Conservation (phyloP, 2,113 vertebrate genomes). For the Amphilophus citrinellus region DNA sequence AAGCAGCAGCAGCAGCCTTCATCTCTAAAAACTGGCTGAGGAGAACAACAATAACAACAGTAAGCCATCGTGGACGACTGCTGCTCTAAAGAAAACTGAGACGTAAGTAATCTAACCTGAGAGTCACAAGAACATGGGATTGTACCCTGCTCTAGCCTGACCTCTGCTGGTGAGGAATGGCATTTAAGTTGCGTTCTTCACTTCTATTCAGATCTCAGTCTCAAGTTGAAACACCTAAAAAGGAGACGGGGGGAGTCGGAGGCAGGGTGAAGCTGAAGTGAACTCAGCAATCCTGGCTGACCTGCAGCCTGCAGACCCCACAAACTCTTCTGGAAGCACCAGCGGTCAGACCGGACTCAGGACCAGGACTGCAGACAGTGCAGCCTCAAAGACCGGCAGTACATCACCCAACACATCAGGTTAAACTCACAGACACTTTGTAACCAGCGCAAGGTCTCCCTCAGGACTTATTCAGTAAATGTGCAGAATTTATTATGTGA, state of each 20-base stretch:
- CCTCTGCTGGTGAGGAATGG: slow-evolving; percentile 29
- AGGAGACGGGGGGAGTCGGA: slow-evolving; percentile 12
- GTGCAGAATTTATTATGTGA: not conserved
- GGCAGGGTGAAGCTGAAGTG: slow-evolving; percentile 59
- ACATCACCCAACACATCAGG: slow-evolving; percentile 60
- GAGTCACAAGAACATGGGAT: not conserved
- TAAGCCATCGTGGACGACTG: slow-evolving; percentile 14
- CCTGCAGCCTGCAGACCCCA: slow-evolving; percentile 11
- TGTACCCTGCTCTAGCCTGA: not conserved
- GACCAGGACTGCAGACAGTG: slow-evolving; percentile 50
- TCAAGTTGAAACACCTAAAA: slow-evolving; percentile 47
- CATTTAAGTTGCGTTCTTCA: not conserved
- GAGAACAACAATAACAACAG: slow-evolving; percentile 72
- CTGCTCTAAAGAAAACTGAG: slow-evolving; percentile 42
- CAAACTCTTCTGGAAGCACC: not conserved
- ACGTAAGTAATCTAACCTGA: slow-evolving; percentile 49
- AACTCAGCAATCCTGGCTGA: slow-evolving; percentile 59
- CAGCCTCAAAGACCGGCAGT: slow-evolving; percentile 22
- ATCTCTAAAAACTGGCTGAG: slow-evolving; percentile 73
- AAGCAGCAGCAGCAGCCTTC: slow-evolving; percentile 60
- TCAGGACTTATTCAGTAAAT: not conserved
- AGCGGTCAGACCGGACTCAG: not conserved
- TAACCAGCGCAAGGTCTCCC: not conserved
- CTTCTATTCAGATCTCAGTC: slow-evolving; percentile 40
- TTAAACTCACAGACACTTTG: slow-evolving; percentile 14